phyloP scores from a whole-genome alignment of 2,797 vertebrate genomes.

The Xiphorhynchus erythropygius region DNA sequence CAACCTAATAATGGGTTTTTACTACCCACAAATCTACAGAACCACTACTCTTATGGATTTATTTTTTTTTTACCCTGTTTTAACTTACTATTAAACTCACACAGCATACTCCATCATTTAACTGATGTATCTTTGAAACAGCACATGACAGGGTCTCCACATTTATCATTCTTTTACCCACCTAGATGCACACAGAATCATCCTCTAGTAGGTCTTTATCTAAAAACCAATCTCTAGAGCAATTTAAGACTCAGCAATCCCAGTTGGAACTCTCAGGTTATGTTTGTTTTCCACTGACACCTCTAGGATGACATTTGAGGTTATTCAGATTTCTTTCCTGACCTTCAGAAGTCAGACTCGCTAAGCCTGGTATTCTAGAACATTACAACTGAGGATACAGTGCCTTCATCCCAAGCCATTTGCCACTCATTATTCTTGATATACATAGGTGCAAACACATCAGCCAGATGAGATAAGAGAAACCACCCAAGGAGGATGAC shows the following conservation, averaged over 20 bases:
- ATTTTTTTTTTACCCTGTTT: not conserved
- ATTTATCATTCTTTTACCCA: not conserved
- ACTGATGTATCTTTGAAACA: not conserved
- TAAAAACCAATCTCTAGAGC: not conserved
- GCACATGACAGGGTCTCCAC: not conserved
- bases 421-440: not conserved
- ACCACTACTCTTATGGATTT: not conserved
- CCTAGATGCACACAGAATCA: not conserved
- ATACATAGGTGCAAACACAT: not conserved
- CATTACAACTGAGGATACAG: not conserved
- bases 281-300: not conserved
- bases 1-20: not conserved
- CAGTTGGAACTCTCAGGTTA: not conserved
- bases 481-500: not conserved
- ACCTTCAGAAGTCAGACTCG: not conserved
- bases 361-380: not conserved
- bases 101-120: not conserved
- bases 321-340: not conserved
- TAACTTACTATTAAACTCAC: not conserved
- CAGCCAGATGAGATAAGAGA: not conserved
- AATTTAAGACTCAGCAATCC: not conserved
- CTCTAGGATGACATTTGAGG: not conserved
- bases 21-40: not conserved
- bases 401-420: not conserved
- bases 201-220: not conserved